Evolutionary conservation across 2,113 vertebrate genomes (phyloP), one percentile per base, ranked within the genome.

Genomic region (Andinoacara biseriatus): DNA sequence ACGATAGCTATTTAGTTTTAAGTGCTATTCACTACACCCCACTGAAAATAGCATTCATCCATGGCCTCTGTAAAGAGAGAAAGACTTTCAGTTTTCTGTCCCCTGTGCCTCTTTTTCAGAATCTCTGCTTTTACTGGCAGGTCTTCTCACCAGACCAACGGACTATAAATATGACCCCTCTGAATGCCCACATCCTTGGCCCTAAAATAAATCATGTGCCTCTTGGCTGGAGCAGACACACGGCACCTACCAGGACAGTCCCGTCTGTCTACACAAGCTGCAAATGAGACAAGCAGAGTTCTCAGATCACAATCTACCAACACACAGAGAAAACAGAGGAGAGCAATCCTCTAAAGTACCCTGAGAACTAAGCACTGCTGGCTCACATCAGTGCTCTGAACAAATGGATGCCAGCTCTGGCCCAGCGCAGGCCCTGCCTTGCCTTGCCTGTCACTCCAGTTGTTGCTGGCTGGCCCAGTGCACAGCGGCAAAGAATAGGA

Each of bases 151-250:
- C 90, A 93, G 91, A 94, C 89, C 89, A 88, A 58, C 78, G 20
- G 83, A 81, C 93, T 95, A 95, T 94, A 95, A 95, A 96, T 95
- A 95, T 78, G 93, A 93, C 88, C 92, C 87, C 91, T 95, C 92
- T 85, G 88, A 94, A 94, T 94, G 91, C 87, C 94, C 94, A 94
- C 95, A 96, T 95, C 95, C 95, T 94, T 86, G 81, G 87, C 91
- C 92, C 92, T 60, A 94, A 94, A 95, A 94, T 94, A 94, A 92
- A 92, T 91, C 85, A 91, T 82, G 84, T 57, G 87, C 90, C 91
- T 89, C 80, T 92, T 78, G 81, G 92, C 86, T 49, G 60, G 65
- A 86, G 87, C 86, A 90, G 80, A 92, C 90, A 69, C 88, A 86
- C 59, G 75, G 90, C 89, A 91, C 86, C 93, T 86, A 78, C 40